A percentile compares a stretch with the other conserved stretches of the same genome.
Conservation (phyloP, 2,797 vertebrate species). For the Lacerta bilineata region DNA sequence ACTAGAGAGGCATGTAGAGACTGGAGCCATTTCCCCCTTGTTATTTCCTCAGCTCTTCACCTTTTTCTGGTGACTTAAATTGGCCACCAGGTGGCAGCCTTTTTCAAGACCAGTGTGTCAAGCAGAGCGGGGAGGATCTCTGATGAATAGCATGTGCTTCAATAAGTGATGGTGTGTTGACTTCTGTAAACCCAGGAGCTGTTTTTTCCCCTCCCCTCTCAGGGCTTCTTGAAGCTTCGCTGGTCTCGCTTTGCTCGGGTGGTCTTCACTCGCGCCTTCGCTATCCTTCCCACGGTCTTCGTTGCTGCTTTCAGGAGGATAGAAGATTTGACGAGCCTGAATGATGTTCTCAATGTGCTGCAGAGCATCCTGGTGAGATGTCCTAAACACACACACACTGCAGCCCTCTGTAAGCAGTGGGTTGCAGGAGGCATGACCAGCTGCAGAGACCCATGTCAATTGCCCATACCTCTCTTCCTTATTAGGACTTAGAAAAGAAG, state of each 20-base stretch:
- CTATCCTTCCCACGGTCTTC: constrained; percentile 81
- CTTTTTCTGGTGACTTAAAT: background rate
- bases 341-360: constrained; percentile 84
- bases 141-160: background rate
- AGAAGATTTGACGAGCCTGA: constrained; percentile 78
- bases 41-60: background rate
- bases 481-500: no score
- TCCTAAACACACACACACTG: no score
- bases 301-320: constrained; percentile 80
- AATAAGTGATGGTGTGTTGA: background rate
- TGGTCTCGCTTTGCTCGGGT: constrained; percentile 83
- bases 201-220: background rate
- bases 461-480: no score
- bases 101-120: background rate
- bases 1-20: no score
- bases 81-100: background rate
- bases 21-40: background rate
- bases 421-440: background rate
- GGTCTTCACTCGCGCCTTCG: constrained; percentile 81
- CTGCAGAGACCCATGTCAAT: background rate
- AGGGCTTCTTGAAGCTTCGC: constrained; percentile 83
- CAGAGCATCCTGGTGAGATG: constrained; percentile 84
- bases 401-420: background rate
- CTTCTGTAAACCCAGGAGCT: background rate
- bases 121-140: no score